Evolutionary conservation across 2,797 vertebrate genomes (phyloP), one percentile per base, ranked within the genome.

Genomic region (Triplophysa bombifrons): DNA sequence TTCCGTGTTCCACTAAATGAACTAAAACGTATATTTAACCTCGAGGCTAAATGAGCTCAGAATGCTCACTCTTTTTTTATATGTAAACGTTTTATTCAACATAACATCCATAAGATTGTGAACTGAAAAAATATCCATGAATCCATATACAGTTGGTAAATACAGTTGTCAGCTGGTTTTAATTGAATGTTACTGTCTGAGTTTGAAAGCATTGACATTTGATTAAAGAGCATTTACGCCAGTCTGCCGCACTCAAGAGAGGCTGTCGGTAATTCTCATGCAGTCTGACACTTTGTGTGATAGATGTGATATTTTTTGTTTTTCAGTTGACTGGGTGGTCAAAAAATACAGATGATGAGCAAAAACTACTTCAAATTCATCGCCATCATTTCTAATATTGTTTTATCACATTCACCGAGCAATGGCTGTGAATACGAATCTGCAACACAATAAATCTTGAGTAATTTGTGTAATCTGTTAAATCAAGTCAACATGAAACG

Each of bases 221-320:
- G 90, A 92, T 93, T 91, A 91, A 91, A 90, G 88, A 90, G 86
- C 86, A 85, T 89, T 90, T 91, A 89, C 92, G 92, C 85, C 93
- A 92, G 91, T 92, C 92, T 74, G 55, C 27, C 8, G 8, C 64
- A 34, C 56, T 68, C 80, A 22, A 85, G 84, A 83, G 84, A 85
- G 86, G 85, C 66, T 51, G 80, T 84, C 77, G 83, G 80, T 67
- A 78, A 74, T 87, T 89, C 85, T 80, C 79, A 80, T 76, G 38
- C 58, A 56, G 83, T 79, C 85, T 88, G 87, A 89, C 87, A 87
- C 78, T 83, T 78, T 64, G 64, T 69, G 55, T 80, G 70, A 85
- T 69, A 67, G 72, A 84, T 85, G 88, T 88, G 87, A 88, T 87
- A 65, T 82, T 78, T 87, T 75, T 72, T 80, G 72, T 84, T 82